phyloP scores from a whole-genome alignment of 2,888 invertebrate species.

The Ditylenchus weischeri region DNA sequence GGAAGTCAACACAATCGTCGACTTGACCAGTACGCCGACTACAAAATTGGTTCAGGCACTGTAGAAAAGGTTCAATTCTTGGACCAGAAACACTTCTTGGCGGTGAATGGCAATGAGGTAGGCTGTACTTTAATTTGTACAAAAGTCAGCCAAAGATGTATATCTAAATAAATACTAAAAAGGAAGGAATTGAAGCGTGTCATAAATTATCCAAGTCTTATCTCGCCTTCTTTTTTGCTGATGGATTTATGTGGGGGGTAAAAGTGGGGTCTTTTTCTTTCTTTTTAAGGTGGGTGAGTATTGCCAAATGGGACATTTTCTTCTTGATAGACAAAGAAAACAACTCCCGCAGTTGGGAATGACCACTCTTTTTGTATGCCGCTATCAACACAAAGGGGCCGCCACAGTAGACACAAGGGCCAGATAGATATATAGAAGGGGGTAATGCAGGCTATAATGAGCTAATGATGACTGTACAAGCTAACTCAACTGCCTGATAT shows the following conservation, averaged over 20 bases:
- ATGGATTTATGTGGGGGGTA: neutral
- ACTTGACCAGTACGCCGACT: constrained; percentile 30
- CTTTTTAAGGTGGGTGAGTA: neutral
- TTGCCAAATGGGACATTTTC: too few relatives aligned
- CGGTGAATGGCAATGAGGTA: constrained; percentile 34
- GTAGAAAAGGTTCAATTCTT: constrained; percentile 31
- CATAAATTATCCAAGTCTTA: constrained; percentile 15
- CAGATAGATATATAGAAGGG: neutral
- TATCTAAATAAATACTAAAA: neutral
- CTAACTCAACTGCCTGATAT: too few relatives aligned
- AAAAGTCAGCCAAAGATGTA: too few relatives aligned
- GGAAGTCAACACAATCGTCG: constrained; percentile 26
- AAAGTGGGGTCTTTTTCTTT: constrained; percentile 5
- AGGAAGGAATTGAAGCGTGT: constrained; percentile 5
- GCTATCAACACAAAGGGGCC: neutral
- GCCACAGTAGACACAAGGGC: constrained; percentile 10
- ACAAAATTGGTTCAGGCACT: constrained; percentile 33
- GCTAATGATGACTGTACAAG: too few relatives aligned
- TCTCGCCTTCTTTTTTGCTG: constrained; percentile 4
- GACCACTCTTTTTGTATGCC: constrained; percentile 8
- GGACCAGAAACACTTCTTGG: constrained; percentile 32
- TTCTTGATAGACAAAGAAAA: too few relatives aligned
- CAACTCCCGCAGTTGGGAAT: too few relatives aligned
- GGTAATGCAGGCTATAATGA: too few relatives aligned
- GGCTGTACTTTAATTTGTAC: too few relatives aligned